Percentiles rank a stretch among this genome's conserved stretches.
Evolutionary conservation across 2,113 vertebrate genomes (phyloP).

Genomic region (Balaenoptera acutorostrata): DNA sequence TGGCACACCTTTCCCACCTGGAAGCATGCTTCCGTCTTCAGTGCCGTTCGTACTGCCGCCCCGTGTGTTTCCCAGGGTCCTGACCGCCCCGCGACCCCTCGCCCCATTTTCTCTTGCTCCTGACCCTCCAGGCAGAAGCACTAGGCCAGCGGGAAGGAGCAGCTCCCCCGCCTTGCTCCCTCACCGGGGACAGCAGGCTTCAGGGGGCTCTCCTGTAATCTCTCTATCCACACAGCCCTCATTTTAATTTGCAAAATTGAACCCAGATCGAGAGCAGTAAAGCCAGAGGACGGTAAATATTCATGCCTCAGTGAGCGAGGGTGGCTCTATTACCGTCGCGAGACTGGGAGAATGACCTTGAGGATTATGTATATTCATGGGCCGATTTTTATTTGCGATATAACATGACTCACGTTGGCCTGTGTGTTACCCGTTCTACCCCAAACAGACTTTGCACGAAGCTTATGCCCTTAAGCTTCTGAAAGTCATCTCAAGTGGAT

Average conservation of each 20-base stretch:
- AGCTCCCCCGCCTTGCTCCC: conserved; percentile 72
- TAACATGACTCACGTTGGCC: conserved; percentile 78
- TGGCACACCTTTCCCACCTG: conserved; percentile 53
- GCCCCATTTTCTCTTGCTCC: conserved; percentile 70
- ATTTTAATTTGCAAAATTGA: conserved; percentile 91
- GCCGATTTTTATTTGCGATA: conserved; percentile 87
- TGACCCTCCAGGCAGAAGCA: conserved; percentile 75
- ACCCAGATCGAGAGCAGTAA: conserved; percentile 86
- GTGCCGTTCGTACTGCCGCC: conserved; percentile 37
- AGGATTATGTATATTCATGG: conserved; percentile 87
- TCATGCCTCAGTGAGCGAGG: conserved; percentile 86
- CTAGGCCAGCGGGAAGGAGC: conserved; percentile 76
- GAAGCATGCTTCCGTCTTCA: conserved; percentile 61
- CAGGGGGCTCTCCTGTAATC: conserved; percentile 83
- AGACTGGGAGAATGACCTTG: conserved; percentile 87
- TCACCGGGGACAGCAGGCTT: conserved; percentile 78
- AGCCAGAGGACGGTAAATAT: conserved; percentile 87
- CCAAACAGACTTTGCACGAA: conserved; percentile 80
- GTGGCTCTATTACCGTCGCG: conserved; percentile 84
- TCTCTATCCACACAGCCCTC: conserved; percentile 84
- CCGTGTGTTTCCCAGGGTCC: conserved; percentile 66
- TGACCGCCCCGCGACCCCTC: conserved; percentile 69
- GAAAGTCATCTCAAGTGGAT: conserved; percentile 71
- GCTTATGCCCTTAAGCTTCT: conserved; percentile 78
- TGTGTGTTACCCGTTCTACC: conserved; percentile 78